Evolutionary conservation across 2,888 invertebrate species (phyloP), one percentile per base, ranked within the genome.

Genomic region (Catocala fraxini): DNA sequence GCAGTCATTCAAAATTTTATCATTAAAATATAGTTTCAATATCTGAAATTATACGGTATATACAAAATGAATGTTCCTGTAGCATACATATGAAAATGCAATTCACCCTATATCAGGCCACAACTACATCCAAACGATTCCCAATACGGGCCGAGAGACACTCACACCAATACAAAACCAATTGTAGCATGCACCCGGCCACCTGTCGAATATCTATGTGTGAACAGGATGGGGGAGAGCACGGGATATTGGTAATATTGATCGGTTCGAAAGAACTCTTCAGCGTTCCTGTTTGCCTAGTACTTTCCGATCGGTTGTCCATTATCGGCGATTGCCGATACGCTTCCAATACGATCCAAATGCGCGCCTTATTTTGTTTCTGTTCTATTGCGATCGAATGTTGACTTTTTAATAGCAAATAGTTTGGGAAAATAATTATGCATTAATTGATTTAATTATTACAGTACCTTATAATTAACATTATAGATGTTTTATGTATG

Each of bases 251-350:
- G 85, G 76, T 71, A 80, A 76, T 92, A 93, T 92, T 87, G 92
- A 93, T 92, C 90, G 87, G 86, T 91, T 92, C 91, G 91, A 80
- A 85, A 91, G 81, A 83, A 64, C 89, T 89, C 87, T 80, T 81
- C 61, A 57, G 54, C 39, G 13, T 15, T 76, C 68, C 78, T 92
- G 88, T 9, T 51, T 51, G 70, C 92, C 91, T 92, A 76, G 92
- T 93, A 88, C 83, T 90, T 91, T 86, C 89, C 89, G 89, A 93
- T 92, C 91, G 84, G 86, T 86, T 89, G 86, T 88, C 86, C 89
- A 89, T 92, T 92, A 92, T 92, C 86, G 92, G 85, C 71, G 86
- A 90, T 88, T 84, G 86, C 84, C 91, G 85, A 93, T 92, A 88
- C 70, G 63, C 65, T 75, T 45, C 82, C 86, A 85, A 90, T 87